Base-by-base conservation (phyloP, 2,888 invertebrate species). In the Sarcophaga variegata region DNA sequence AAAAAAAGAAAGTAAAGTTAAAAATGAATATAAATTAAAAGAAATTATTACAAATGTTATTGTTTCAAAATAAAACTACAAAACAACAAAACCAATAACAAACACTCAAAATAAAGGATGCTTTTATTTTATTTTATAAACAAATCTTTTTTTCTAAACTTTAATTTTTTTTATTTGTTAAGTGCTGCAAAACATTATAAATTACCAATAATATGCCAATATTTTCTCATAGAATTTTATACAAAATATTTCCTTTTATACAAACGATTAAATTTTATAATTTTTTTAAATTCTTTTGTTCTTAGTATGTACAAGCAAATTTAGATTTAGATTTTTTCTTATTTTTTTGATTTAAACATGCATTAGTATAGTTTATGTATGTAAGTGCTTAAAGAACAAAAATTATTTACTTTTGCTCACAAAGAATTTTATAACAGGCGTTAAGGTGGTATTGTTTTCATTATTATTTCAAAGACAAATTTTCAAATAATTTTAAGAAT, bases 1-100 rank as follows among this genome's bases (percentile, higher is more conserved):
- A 87, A 88, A 89, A 90, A 91, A 89, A 90, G 90, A 90, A 90
- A 89, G 89, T 89, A 89, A 89, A 87, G 84, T 89, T 89, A 87
- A 87, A 83, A 88, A 88, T 87, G 77, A 89, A 88, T 85, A 89
- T 84, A 89, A 89, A 89, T 89, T 88, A 89, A 89, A 88, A 90
- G 87, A 85, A 81, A 70, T 69, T 83, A 62, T 76, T 47, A 82
- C 17, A 74, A 27, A 79, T 22, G 20, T 59, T 45, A 2, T 17
- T 25, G 0, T 27, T 45, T 54, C 17, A 37, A 47, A 71, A 71
- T 45, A 45, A 47, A 77, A 45, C 10, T 27, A 76, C 3, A 86
- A 62, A 87, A 72, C 85, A 49, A 75, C n/a, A 83, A 82, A 8
- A 22, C 62, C 37, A 74, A 63, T 81, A 85, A 79, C 66, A 75